phyloP scores from a whole-genome alignment of 1,140 invertebrate species.

The Sinonovacula constricta region DNA sequence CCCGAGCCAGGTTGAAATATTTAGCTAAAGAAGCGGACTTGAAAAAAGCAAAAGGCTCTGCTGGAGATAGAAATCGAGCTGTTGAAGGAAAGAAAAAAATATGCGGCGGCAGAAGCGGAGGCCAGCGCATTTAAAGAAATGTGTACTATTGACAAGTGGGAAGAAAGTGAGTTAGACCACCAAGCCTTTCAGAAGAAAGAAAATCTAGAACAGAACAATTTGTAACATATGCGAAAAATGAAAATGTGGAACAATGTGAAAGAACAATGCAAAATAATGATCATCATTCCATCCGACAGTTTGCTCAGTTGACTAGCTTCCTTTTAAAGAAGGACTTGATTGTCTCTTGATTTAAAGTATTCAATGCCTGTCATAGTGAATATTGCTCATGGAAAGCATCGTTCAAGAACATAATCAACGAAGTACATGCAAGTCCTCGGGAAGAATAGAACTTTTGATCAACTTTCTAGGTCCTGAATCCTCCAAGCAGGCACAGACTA shows the following conservation, averaged over 20 bases:
- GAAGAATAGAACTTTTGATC: conserved; percentile 39
- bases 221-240: background rate
- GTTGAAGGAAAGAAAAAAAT: background rate
- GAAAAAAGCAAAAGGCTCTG: background rate
- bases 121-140: background rate
- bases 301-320: background rate
- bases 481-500: background rate
- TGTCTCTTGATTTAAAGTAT: background rate
- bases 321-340: conserved; percentile 22
- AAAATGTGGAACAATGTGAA: background rate
- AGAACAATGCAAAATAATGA: background rate
- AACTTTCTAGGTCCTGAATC: conserved; percentile 26
- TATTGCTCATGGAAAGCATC: conserved; percentile 6
- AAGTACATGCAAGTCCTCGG: background rate
- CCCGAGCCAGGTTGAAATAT: background rate
- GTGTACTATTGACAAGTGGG: background rate
- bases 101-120: background rate
- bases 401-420: conserved; percentile 9
- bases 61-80: background rate
- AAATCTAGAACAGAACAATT: background rate
- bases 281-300: background rate
- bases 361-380: background rate
- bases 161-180: background rate
- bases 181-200: background rate
- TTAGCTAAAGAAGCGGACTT: background rate